Percentiles rank a stretch among this genome's conserved stretches.
phyloP scores from a whole-genome alignment of 23 tunicate species.

The Botrylloides violaceus region DNA sequence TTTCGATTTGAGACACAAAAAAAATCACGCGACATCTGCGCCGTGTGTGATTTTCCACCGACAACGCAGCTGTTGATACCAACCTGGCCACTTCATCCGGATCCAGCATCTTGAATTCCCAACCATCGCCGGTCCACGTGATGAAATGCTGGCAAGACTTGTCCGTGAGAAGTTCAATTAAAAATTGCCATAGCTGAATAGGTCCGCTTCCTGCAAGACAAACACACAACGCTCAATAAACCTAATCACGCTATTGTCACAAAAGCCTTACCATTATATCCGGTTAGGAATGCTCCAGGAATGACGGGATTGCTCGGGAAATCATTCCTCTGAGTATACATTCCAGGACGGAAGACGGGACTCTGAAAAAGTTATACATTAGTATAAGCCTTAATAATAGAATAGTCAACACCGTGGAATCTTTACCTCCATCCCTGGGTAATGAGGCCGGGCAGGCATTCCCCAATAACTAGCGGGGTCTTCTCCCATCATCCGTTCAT shows the following conservation, averaged over 20 bases:
- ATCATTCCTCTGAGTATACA: constrained; percentile 28
- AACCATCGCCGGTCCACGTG: constrained; percentile 97
- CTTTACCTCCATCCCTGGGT: constrained; percentile 21
- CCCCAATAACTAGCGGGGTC: constrained; percentile 15
- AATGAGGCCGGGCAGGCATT: constrained; percentile 6
- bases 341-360: constrained; percentile 17
- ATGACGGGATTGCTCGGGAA: constrained; percentile 88
- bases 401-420: too few relatives aligned
- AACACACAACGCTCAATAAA: constrained; percentile 4
- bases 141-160: constrained; percentile 88
- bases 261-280: constrained; percentile 61
- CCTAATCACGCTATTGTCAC: background rate
- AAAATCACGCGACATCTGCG: too few relatives aligned
- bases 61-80: too few relatives aligned
- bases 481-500: constrained; percentile 21
- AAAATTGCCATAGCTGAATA: constrained; percentile 95
- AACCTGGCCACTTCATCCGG: constrained; percentile 94
- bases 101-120: constrained; percentile 97
- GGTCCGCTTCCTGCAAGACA: constrained; percentile 77
- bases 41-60: too few relatives aligned
- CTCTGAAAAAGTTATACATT: constrained; percentile 10
- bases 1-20: too few relatives aligned
- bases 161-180: constrained; percentile 88
- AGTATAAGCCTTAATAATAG: too few relatives aligned
- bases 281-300: constrained; percentile 84